Evolutionary conservation across 2,888 invertebrate genomes (phyloP).

Genomic region (Leistus spinibarbis): DNA sequence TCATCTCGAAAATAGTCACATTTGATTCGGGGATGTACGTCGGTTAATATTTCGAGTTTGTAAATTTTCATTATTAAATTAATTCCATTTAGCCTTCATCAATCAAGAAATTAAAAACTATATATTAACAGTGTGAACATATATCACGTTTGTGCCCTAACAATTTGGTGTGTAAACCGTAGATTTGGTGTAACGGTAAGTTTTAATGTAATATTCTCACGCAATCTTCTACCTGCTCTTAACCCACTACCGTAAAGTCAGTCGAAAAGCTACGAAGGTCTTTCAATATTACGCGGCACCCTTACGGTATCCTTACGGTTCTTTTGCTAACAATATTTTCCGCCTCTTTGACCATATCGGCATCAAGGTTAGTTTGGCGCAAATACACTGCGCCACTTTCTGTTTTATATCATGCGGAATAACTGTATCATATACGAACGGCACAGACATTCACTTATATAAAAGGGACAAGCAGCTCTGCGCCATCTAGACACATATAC

Average conservation of each 20-base stretch:
- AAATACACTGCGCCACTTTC: neutral
- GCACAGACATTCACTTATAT: neutral
- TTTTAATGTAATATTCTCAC: constrained; percentile 25
- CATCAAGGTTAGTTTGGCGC: neutral
- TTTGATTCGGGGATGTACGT: too few species aligned
- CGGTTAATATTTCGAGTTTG: too few species aligned
- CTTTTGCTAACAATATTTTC: neutral
- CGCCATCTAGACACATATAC: neutral
- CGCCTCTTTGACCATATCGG: neutral
- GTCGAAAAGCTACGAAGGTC: too few species aligned
- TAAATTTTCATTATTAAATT: too few species aligned
- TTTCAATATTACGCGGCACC: too few species aligned
- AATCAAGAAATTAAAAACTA: too few species aligned
- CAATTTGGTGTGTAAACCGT: too few species aligned
- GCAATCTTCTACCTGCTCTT: constrained; percentile 26
- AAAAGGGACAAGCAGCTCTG: neutral
- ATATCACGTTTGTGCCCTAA: too few species aligned
- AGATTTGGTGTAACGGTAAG: constrained; percentile 28
- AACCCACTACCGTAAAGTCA: neutral
- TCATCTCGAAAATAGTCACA: too few species aligned
- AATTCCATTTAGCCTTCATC: too few species aligned
- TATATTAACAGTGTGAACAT: too few species aligned
- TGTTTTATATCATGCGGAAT: neutral
- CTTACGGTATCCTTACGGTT: neutral
- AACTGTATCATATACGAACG: neutral